phyloP scores from a whole-genome alignment of 2,888 invertebrate species.

The Steinernema scapterisci region DNA sequence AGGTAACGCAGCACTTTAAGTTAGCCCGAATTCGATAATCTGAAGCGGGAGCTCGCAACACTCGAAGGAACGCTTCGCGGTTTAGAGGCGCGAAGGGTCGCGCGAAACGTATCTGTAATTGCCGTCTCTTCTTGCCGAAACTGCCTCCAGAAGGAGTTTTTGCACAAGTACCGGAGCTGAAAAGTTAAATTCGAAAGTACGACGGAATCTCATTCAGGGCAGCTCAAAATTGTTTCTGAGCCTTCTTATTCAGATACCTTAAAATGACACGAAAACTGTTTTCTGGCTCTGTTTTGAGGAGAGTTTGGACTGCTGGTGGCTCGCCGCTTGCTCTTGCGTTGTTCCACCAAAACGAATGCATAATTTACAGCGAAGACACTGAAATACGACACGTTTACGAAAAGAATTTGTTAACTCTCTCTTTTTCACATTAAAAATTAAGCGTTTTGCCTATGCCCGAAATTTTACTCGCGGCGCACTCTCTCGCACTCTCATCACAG shows the following conservation, averaged over 20 bases:
- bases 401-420: constrained; percentile 20
- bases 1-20: constrained; percentile 25
- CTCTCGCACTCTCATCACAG: background rate
- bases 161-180: too few relatives aligned
- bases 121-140: background rate
- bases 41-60: constrained; percentile 20
- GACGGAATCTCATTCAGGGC: too few relatives aligned
- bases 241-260: too few relatives aligned
- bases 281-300: too few relatives aligned
- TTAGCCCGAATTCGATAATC: constrained; percentile 20
- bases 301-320: too few relatives aligned
- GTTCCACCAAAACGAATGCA: too few relatives aligned
- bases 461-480: background rate
- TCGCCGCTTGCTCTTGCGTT: too few relatives aligned
- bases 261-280: too few relatives aligned
- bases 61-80: background rate
- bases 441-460: background rate
- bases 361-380: background rate
- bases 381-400: constrained; percentile 26
- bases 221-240: too few relatives aligned
- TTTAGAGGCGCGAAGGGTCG: background rate
- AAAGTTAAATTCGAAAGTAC: too few relatives aligned
- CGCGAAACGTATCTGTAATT: background rate
- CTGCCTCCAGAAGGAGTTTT: too few relatives aligned
- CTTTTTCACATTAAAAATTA: constrained; percentile 1